Percentiles rank a stretch among this genome's conserved stretches.
These are phyloP conservation scores for Callorhinus ursinus DNA, from an alignment of 2,113 vertebrate genomes.

Conservation along the genomic window DNA sequence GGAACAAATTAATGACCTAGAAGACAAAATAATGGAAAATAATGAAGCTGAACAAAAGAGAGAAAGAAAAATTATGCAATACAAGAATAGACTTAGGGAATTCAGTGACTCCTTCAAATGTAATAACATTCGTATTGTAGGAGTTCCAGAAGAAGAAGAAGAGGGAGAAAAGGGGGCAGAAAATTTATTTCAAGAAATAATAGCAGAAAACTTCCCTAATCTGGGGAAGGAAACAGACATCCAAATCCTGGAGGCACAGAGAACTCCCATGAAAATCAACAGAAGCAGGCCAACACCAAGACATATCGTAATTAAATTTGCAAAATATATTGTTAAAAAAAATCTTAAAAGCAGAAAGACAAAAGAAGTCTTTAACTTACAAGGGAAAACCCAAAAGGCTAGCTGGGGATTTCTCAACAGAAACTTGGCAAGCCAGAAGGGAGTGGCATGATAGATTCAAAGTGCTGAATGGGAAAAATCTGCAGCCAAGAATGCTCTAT, in stretches of 20 bases:
- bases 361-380: not conserved
- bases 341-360: not conserved
- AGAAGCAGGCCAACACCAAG: not conserved
- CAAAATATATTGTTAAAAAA: not conserved
- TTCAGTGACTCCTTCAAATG: not conserved
- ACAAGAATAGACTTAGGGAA: not conserved
- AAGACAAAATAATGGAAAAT: not conserved
- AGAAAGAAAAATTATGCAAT: not conserved
- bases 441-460: not conserved
- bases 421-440: not conserved
- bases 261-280: not conserved
- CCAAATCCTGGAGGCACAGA: not conserved
- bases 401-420: not conserved
- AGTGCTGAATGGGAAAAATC: not conserved
- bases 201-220: not conserved
- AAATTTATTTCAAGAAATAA: not conserved
- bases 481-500: not conserved
- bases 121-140: not conserved
- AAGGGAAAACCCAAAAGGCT: not conserved
- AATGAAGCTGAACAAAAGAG: not conserved
- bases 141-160: not conserved
- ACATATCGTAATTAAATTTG: not conserved
- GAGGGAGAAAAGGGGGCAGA: not conserved
- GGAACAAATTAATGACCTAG: not conserved
- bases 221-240: not conserved